Percentiles rank a stretch among this genome's conserved stretches.
Evolutionary conservation across 2,113 vertebrate species (phyloP).

Genomic region (Gadus macrocephalus): DNA sequence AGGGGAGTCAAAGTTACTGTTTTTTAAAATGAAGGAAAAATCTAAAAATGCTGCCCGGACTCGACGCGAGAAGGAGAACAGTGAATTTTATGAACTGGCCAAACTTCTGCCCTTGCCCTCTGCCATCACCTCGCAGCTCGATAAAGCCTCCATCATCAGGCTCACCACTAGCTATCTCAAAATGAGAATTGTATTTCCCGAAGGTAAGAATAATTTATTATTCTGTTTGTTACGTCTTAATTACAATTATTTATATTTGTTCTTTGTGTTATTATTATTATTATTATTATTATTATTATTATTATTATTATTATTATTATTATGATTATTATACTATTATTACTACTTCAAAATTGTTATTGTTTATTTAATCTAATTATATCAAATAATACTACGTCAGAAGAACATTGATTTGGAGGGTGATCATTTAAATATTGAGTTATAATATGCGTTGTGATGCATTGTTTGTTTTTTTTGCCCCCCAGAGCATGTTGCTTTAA

Average conservation of each 20-base stretch:
- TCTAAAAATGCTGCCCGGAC: constrained; percentile 98
- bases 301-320: constrained; percentile 1
- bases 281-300: constrained; percentile 6
- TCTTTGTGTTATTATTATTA: constrained; percentile 9
- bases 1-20: not conserved
- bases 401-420: too few relatives aligned
- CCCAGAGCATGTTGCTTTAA: too few relatives aligned
- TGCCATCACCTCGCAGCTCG: constrained; percentile 98
- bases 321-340: not conserved
- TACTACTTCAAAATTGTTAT: not conserved
- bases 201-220: constrained; percentile 77
- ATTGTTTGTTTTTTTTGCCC: too few relatives aligned
- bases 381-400: too few relatives aligned
- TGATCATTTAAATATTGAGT: too few relatives aligned
- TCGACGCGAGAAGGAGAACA: constrained; percentile 97
- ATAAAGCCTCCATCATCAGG: constrained; percentile 98
- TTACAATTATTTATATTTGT: constrained; percentile 1
- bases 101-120: constrained; percentile 95
- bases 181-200: constrained; percentile 94
- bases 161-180: constrained; percentile 98
- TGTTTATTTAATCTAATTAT: not conserved
- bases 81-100: constrained; percentile 98
- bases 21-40: constrained; percentile 90
- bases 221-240: not conserved
- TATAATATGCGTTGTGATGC: too few relatives aligned